Base-by-base conservation (phyloP, 2,888 invertebrate genomes). In the Lathronympha strigana region DNA sequence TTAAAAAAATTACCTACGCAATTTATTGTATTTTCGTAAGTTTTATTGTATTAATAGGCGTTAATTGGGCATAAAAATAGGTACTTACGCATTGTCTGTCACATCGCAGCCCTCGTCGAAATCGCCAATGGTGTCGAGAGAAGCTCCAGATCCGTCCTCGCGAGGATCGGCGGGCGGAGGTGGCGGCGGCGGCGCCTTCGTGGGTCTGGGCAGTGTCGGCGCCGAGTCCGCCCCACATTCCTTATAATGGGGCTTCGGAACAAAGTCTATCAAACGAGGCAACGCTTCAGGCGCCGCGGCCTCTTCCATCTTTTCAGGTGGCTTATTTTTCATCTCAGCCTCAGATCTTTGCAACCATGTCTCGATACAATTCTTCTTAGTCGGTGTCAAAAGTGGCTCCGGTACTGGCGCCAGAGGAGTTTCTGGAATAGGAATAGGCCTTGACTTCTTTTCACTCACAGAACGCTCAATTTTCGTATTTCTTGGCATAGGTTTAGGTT, bases 201-300 rank as follows among this genome's bases (percentile, higher is more conserved):
- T 90, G 0, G 90, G 90, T 25, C 90, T 78, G 8, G 80, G 74
- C 68, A 88, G 72, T n/a, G 73, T 50, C 15, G 80, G 69, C 31
- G 78, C 51, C 19, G 57, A 66, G 58, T 87, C 87, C 63, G 73
- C 81, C 17, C 69, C 73, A 63, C 71, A 80, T 67, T 90, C 90
- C 71, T 92, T 90, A 68, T 82, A 92, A 73, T 91, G 88, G 53
- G 92, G 90, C 78, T 95, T 95, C 9, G 95, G 95, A 23, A 95
- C 94, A 80, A 95, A 94, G 84, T 95, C 95, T 64, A 96, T 95
- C 5, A 95, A 86, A 53, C 95, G 93, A 13, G 95, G 95, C 68
- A 95, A 82, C 71, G 91, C 87, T 78, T 92, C 92, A 15, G 91
- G 87, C 54, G 81, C 72, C 66, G 82, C 69, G 67, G 76, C 83